phyloP scores from a whole-genome alignment of 2,797 vertebrate genomes.

The Protosalanx chinensis region DNA sequence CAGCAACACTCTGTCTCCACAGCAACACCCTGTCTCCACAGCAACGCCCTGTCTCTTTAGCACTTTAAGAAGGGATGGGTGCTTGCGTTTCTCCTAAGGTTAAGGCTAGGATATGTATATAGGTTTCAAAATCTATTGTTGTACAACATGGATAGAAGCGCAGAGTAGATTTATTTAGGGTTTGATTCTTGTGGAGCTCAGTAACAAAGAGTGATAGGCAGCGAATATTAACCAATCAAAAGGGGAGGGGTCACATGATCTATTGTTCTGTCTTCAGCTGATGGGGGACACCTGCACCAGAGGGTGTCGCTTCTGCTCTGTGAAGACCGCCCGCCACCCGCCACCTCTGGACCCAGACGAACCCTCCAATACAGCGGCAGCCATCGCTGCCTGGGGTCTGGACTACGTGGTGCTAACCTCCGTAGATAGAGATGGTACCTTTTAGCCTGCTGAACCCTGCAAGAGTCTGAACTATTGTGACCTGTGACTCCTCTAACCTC shows the following conservation, averaged over 20 bases:
- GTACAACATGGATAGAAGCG: too few species aligned
- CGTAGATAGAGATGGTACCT: conserved; percentile 92
- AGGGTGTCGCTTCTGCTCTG: conserved; percentile 94
- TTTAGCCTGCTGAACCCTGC: background rate
- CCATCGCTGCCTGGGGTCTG: conserved; percentile 90
- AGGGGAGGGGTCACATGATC: background rate
- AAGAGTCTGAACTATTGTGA: background rate
- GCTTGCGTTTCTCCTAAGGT: too few species aligned
- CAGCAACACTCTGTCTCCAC: too few species aligned
- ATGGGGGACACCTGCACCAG: conserved; percentile 98
- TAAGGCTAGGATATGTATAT: too few species aligned
- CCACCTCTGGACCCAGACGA: conserved; percentile 84
- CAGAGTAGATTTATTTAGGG: too few species aligned
- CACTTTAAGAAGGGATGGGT: too few species aligned
- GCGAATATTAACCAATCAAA: background rate
- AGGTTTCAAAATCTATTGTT: too few species aligned
- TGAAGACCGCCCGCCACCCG: conserved; percentile 87
- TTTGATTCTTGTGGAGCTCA: too few species aligned
- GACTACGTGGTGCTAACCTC: conserved; percentile 96
- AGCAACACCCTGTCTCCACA: too few species aligned
- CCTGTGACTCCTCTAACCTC: background rate
- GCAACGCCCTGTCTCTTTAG: too few species aligned
- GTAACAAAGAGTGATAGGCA: too few species aligned
- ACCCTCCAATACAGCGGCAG: conserved; percentile 88
- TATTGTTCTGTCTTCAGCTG: conserved; percentile 68